Conservation (phyloP, 64 coral and sea anemone species). For the Hydrozoanthus tunicans region DNA sequence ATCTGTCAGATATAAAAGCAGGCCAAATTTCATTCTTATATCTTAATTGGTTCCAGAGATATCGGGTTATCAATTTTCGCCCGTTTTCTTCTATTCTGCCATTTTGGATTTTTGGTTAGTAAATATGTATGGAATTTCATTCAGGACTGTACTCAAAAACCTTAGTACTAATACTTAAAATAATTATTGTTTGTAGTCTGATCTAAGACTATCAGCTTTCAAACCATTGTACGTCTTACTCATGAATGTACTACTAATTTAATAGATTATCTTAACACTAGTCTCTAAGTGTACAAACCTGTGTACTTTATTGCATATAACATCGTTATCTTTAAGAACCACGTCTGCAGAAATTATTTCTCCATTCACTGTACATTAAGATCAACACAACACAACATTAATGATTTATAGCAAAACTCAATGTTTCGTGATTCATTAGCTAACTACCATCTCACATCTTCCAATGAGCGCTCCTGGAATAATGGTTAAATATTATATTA, state of each 20-base stretch:
- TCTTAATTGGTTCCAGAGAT: conserved; percentile 22
- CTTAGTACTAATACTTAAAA: too few relatives aligned
- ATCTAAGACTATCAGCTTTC: too few relatives aligned
- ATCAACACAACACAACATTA: background rate
- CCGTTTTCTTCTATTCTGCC: background rate
- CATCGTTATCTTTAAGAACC: conserved; percentile 91
- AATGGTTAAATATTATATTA: too few relatives aligned
- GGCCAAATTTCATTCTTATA: conserved; percentile 35
- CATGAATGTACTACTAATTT: too few relatives aligned
- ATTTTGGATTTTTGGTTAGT: background rate
- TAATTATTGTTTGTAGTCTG: too few relatives aligned
- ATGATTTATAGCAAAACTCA: too few relatives aligned
- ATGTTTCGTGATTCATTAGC: too few relatives aligned
- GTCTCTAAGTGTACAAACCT: conserved; percentile 50
- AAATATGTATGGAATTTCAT: conserved; percentile 16
- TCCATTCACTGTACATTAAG: conserved; percentile 76
- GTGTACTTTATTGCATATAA: conserved; percentile 92
- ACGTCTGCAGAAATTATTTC: conserved; percentile 22
- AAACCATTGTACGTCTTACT: too few relatives aligned
- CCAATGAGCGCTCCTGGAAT: too few relatives aligned
- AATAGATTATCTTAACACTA: too few relatives aligned
- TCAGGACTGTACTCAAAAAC: too few relatives aligned
- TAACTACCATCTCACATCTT: background rate
- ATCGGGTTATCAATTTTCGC: conserved; percentile 6
- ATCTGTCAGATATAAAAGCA: conserved; percentile 42